These are phyloP conservation scores for Passerculus sandwichensis DNA, from an alignment of 2,797 vertebrate genomes.

Conservation along the genomic window DNA sequence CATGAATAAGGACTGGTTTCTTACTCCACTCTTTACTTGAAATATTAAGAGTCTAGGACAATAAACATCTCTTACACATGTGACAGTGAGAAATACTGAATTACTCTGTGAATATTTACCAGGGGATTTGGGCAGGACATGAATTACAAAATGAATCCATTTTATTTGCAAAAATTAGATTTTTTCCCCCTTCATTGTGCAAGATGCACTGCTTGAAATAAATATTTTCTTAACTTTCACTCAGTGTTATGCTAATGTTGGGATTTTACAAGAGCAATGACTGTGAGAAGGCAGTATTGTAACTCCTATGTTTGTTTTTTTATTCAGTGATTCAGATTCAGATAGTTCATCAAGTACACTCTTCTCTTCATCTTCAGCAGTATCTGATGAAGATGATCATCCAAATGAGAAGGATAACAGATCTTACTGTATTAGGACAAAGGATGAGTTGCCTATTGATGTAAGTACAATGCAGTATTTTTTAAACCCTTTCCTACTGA, in stretches of 20 bases:
- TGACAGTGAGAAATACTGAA: neutral
- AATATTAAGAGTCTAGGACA: neutral
- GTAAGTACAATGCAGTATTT: constrained; percentile 71
- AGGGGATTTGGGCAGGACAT: neutral
- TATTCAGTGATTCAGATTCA: constrained; percentile 83
- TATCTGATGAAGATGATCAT: constrained; percentile 77
- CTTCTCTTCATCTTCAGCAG: constrained; percentile 38
- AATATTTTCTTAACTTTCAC: neutral
- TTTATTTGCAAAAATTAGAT: neutral
- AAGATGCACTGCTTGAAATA: neutral
- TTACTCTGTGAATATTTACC: neutral
- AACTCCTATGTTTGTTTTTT: neutral
- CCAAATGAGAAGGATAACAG: constrained; percentile 75
- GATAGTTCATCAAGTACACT: constrained; percentile 80
- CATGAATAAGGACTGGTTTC: neutral
- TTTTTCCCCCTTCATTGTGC: neutral
- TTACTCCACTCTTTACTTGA: neutral
- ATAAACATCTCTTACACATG: neutral
- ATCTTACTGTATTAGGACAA: constrained; percentile 78
- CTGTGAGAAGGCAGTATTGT: neutral
- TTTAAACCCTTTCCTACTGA: neutral
- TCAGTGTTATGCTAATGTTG: neutral
- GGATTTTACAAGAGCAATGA: neutral
- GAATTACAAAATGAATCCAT: neutral
- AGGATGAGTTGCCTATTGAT: constrained; percentile 84